Base-by-base conservation (phyloP, 1,140 invertebrate genomes). In the Drosophila persimilis region DNA sequence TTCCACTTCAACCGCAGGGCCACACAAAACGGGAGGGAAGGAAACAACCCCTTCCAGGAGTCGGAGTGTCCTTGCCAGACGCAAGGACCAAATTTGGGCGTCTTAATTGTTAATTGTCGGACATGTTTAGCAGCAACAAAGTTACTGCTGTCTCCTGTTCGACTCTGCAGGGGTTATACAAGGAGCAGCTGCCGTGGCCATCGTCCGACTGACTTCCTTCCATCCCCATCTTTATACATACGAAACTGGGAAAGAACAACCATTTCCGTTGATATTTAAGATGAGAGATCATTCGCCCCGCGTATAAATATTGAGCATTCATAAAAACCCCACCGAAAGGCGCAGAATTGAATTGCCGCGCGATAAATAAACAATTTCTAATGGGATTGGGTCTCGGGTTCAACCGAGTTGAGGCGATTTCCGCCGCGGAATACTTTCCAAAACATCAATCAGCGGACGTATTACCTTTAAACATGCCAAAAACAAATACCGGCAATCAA, bases 401-500 rank as follows among this genome's bases (percentile, higher is more conserved):
- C 60, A 43, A 66, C 63, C 48, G 63, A 51, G 56, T 51, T 41
- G 55, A 69, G 58, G 46, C 61, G 55, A 77, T 80, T 89, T 89
- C 84, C 84, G 81, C 69, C 52, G 56, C 20, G 24, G 43, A 48
- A 62, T 62, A 60, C 66, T 76, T 80, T 67, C 52, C 39, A 58
- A 43, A 86, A 86, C 83, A 86, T 86, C 83, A 88, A 83, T 83
- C 76, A 84, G 73, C 61, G 44, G 50, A 50, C 65, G 67, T 86
- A 86, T 90, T 80, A 90, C 71, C 80, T 81, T 69, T 75, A 85
- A 90, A 85, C 89, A 90, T 85, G 88, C 88, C 72, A 90, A 74
- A 90, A 90, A 84, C 88, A 90, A 90, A 90, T 78, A 81, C 50
- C 63, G 55, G 59, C 80, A 55, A 84, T 85, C 80, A 84, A 84